These are phyloP conservation scores for Pseudotriccus pelzelni DNA, from an alignment of 2,797 vertebrate genomes.

Conservation along the genomic window DNA sequence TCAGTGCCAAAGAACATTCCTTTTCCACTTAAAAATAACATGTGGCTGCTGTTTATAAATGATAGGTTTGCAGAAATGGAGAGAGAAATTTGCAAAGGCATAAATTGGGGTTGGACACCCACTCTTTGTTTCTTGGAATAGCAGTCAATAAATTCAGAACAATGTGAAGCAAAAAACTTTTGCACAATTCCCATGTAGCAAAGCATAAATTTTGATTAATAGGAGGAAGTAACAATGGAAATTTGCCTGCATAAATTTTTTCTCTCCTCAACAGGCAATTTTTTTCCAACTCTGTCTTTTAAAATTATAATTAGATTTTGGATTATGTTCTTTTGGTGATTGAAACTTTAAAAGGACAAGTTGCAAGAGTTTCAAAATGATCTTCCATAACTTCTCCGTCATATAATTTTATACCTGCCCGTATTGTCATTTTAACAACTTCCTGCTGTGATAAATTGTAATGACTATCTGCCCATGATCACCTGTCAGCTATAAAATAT, in stretches of 20 bases:
- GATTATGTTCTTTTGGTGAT: background rate
- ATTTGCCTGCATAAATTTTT: background rate
- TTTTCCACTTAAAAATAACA: conserved; percentile 47
- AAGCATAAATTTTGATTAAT: background rate
- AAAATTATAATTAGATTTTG: conserved; percentile 9
- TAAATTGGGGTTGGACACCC: background rate
- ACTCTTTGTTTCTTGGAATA: background rate
- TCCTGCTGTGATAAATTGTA: conserved; percentile 60
- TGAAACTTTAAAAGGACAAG: conserved; percentile 42
- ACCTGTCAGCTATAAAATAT: conserved; percentile 64
- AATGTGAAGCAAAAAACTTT: background rate
- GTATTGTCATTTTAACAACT: conserved; percentile 58
- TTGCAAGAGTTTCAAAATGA: conserved; percentile 44
- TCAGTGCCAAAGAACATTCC: conserved; percentile 17
- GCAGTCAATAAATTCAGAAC: background rate
- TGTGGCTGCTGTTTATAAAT: background rate
- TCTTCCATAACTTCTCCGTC: conserved; percentile 34
- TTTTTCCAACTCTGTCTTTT: background rate
- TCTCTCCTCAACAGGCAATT: background rate
- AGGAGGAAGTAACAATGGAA: background rate
- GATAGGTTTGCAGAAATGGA: background rate
- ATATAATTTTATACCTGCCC: conserved; percentile 33
- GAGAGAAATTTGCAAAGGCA: background rate
- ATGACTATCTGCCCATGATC: conserved; percentile 61
- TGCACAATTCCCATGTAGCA: background rate